These are phyloP conservation scores for Gonatopus flavifemur DNA, from an alignment of 1,140 invertebrate genomes.

Conservation along the genomic window DNA sequence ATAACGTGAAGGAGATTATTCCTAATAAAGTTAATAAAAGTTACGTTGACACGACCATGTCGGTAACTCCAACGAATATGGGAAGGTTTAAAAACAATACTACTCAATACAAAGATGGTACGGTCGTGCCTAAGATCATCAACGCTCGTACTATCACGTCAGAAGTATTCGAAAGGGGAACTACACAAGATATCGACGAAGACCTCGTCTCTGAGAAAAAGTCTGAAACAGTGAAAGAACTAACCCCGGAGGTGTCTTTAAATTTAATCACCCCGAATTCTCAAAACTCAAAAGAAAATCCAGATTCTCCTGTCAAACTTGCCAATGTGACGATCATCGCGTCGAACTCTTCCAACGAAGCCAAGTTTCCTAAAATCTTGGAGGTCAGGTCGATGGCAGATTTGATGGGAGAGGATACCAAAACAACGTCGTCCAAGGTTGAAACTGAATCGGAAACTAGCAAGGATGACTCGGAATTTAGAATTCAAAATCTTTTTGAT, in stretches of 20 bases:
- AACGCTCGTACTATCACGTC: slow-evolving; percentile 37
- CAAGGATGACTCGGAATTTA: slow-evolving; percentile 2
- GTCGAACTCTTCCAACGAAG: not conserved
- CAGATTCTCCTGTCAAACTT: slow-evolving; percentile 2
- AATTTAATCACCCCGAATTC: no score
- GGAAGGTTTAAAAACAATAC: not conserved
- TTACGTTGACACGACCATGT: not conserved
- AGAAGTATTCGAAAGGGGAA: slow-evolving; percentile 35
- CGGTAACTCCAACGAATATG: not conserved
- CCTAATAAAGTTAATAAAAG: not conserved
- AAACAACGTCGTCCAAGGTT: not conserved
- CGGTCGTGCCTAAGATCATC: slow-evolving; percentile 37
- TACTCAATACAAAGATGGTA: not conserved
- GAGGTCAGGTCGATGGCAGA: slow-evolving; percentile 24
- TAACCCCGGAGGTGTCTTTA: not conserved
- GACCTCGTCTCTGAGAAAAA: not conserved
- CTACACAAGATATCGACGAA: slow-evolving; percentile 2
- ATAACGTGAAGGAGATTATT: slow-evolving; percentile 22
- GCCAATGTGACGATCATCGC: not conserved
- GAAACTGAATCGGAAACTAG: not conserved
- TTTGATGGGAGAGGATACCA: not conserved
- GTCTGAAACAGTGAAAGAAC: not conserved
- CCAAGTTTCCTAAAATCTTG: slow-evolving; percentile 23
- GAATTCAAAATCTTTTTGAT: no score
- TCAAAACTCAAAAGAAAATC: not conserved